Conservation (phyloP, 2,113 vertebrate species). For the Harpagus bidentatus region DNA sequence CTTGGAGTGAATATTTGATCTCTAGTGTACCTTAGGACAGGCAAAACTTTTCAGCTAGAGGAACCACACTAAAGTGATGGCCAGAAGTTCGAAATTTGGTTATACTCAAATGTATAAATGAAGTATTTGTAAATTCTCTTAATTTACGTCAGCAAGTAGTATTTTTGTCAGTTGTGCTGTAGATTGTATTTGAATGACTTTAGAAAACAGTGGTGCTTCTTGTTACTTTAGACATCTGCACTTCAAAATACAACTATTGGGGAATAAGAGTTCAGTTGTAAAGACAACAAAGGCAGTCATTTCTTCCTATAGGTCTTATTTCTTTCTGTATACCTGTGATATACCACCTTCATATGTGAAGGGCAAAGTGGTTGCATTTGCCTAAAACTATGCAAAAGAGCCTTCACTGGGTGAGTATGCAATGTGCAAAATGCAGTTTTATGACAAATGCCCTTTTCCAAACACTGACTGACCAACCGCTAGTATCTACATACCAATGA, state of each 20-base stretch:
- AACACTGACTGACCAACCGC: background rate
- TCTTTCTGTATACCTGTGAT: background rate
- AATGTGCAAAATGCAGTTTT: fast-evolving
- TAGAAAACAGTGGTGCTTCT: background rate
- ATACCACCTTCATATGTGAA: background rate
- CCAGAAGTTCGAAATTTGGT: background rate
- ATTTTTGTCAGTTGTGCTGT: background rate
- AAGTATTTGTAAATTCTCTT: background rate
- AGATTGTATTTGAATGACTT: background rate
- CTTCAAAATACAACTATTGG: background rate
- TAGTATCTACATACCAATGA: background rate
- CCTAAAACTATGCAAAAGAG: background rate
- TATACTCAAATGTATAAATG: background rate
- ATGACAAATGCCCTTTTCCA: background rate
- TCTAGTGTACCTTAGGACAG: background rate
- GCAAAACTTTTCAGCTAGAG: background rate
- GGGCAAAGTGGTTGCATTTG: background rate
- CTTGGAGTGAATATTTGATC: constrained; percentile 27
- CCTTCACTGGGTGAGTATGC: background rate
- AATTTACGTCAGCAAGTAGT: background rate
- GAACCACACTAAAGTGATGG: background rate
- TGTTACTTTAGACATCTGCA: background rate
- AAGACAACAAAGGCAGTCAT: fast-evolving
- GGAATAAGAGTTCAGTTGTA: background rate
- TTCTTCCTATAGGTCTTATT: background rate